Base-by-base conservation (phyloP, 2,888 invertebrate species). In the Rhodophaea formosa region DNA sequence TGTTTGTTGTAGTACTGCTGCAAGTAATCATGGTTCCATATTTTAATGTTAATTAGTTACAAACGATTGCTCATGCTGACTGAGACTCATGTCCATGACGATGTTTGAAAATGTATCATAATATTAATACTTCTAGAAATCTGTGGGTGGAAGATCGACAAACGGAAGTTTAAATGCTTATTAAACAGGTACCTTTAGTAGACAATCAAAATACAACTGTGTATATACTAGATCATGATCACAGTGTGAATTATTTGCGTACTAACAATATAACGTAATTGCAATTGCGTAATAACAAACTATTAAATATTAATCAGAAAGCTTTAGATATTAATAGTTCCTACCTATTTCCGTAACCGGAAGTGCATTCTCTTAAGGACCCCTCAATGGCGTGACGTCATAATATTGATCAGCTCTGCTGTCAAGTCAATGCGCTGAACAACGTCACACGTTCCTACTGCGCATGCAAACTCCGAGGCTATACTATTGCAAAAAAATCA, bases 301-400 rank as follows among this genome's bases (percentile, higher is more conserved):
- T n/a, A n/a, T n/a, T n/a, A n/a, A n/a, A n/a, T n/a, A n/a, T n/a
- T n/a, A n/a, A n/a, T n/a, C n/a, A n/a, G n/a, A n/a, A n/a, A 23
- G 29, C 15, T 10, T n/a, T 30, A 7, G 12, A 44, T 45, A n/a
- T 46, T 23, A 17, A 45, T 46, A 46, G 45, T 14, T 1, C 30
- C 62, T 30, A 66, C 58, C 66, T 73, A 72, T 74, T 74, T 71
- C 68, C 67, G 69, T 67, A 64, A 65, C 64, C 59, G 66, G 71
- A 74, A 77, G 68, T 74, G 71, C 69, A 80, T 68, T 74, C 67
- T 68, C 73, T 62, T 71, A 63, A 61, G 62, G 61, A 66, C 68
- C 68, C 68, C 77, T 87, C 80, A 88, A 86, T 86, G 85, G 72
- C 62, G 77, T 90, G 89, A 89, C 90, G 89, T 90, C 89, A 89